Evolutionary conservation across 2,797 vertebrate genomes (phyloP), one percentile per base, ranked within the genome.

Genomic region (Cirrhinus mrigala): DNA sequence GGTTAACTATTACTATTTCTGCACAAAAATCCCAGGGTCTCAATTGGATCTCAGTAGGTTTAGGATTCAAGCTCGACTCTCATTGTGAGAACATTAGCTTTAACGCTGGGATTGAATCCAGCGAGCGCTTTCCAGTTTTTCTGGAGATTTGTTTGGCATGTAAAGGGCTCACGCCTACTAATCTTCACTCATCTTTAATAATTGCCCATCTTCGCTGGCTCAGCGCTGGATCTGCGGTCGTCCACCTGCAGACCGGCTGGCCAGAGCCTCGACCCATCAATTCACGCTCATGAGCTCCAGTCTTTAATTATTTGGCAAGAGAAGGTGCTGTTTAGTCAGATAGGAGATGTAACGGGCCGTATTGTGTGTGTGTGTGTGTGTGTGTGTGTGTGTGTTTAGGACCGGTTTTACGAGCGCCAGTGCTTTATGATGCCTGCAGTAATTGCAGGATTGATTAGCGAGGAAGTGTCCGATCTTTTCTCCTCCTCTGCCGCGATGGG

Each of bases 371-470:
- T 84, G 75, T 44, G 54, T 81, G 54, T 80, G 85, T 22, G 52
- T 40, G 85, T 50, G 74, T 48, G 83, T 54, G 66, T 68, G 64
- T 58, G 50, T 74, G 64, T 60, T 50, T 40, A 16, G 54, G 68
- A 33, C 79, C 44, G 66, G 20, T 80, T 87, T 87, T 80, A 66
- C 56, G 75, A 91, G 91, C 91, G 29, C 87, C 56, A n/a, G 74
- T 92, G 93, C 87, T 94, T 92, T 93, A 94, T 93, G 94, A 93
- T 60, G 93, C 93, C 88, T 90, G 86, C 86, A 18, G 94, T 94
- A 94, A 94, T 95, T 93, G 92, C 92, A 58, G 90, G 89, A 89
- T 93, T 94, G 95, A 95, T 95, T 95, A 93, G 94, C 93, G 92
- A 92, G 92, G 90, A 93, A 91, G 89, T 88, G 82, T 90, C 91